Evolutionary conservation across 1,140 invertebrate species (phyloP), one percentile per base, ranked within the genome.

Genomic region (Bathynomus jamesi): DNA sequence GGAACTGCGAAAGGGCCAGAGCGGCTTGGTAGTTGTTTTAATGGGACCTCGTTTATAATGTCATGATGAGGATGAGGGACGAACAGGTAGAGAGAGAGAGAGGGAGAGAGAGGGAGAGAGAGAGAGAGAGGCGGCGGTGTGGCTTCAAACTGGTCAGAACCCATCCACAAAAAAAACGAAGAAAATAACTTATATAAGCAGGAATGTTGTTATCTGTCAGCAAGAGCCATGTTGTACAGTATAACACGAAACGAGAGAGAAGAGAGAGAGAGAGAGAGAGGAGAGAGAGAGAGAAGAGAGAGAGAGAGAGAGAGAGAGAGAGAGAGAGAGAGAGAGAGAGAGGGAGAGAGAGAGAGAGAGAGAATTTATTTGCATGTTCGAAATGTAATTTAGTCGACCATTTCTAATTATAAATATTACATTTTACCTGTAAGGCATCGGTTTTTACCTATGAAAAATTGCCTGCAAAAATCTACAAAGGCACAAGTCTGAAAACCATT

Each of bases 11-110:
- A 69, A 68, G 70, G 65, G 69, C 69, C 73, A 61, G 69, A 70
- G 72, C 67, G 72, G 72, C 68, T 74, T 74, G 72, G 69, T 74
- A 74, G 73, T 74, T 74, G 73, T 74, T 74, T 74, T 71, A 74
- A 74, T 74, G 73, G 69, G 73, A 71, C 46, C 73, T 74, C 73
- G 73, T 74, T 74, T 74, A 74, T 74, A 74, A 68, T 71, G 73
- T 71, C 69, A 71, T 74, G 73, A 74, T 74, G 73, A 71, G 72
- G 69, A 74, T 64, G 73, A 67, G 61, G 72, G 69, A 53, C 46
- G 53, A 69, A 71, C 69, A 74, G 73, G 73, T 70, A 71, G 60
- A 24, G 61, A 25, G 1, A 28, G 13, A 25, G 61, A 25, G 61
- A 24, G 8, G 25, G 61, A 27, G 8, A 11, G 21, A 21, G 5